phyloP scores from a whole-genome alignment of 2,888 invertebrate species.

The Ceramica pisi region DNA sequence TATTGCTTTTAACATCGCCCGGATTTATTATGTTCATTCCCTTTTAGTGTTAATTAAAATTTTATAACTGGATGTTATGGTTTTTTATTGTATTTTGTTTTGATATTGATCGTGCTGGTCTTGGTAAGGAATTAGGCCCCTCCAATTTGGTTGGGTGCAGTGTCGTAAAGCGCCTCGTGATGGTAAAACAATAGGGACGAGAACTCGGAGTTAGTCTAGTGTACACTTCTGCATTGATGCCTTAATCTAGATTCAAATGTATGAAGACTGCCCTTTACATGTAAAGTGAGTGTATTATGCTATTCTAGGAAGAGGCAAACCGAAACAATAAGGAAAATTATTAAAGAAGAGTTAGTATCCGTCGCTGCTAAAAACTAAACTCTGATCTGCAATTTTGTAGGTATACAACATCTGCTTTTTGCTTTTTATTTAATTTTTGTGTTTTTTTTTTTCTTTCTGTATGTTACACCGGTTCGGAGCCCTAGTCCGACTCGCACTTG shows the following conservation, averaged over 20 bases:
- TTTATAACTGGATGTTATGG: conserved; percentile 26
- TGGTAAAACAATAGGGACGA: neutral
- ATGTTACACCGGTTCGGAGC: no score
- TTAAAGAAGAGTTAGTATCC: no score
- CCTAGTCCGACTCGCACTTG: no score
- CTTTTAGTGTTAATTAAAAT: conserved; percentile 43
- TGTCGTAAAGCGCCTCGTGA: neutral
- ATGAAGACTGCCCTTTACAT: no score
- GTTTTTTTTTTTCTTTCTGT: no score
- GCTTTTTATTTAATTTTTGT: no score
- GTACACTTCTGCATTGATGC: neutral
- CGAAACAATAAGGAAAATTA: no score
- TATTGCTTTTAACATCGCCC: conserved; percentile 46
- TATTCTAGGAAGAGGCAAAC: no score
- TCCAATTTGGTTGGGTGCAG: neutral
- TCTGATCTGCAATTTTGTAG: no score
- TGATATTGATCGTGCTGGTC: conserved; percentile 16
- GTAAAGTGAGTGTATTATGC: no score
- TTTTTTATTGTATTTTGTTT: conserved; percentile 23
- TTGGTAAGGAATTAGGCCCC: neutral
- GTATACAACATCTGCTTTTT: no score
- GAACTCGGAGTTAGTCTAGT: neutral
- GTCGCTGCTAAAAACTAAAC: no score
- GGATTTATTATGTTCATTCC: conserved; percentile 37
- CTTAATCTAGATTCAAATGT: neutral